Evolutionary conservation across 2,113 vertebrate species (phyloP).

Genomic region (Podarcis muralis): DNA sequence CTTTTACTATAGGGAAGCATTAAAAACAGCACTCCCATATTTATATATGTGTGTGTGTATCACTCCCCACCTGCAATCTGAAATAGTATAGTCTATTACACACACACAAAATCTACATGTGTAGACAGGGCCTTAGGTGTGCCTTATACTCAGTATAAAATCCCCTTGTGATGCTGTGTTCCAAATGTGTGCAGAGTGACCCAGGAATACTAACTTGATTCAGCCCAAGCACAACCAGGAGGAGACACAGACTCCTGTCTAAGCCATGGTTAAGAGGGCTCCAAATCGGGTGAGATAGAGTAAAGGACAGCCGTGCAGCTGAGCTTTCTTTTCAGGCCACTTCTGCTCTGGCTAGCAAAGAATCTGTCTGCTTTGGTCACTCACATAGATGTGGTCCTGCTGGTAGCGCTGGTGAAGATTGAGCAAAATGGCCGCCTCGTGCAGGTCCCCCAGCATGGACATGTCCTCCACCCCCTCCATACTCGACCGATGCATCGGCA

Average conservation of each 20-base stretch:
- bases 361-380: slow-evolving; percentile 18
- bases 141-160: not conserved
- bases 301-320: too few relatives aligned
- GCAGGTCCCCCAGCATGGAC: slow-evolving; percentile 86
- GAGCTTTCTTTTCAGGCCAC: not conserved
- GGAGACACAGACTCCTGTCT: not conserved
- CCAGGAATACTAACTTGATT: not conserved
- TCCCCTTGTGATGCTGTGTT: not conserved
- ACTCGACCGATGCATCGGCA: slow-evolving; percentile 85
- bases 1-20: not conserved
- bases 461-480: slow-evolving; percentile 88
- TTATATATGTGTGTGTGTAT: too few relatives aligned
- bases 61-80: not conserved
- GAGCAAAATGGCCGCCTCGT: slow-evolving; percentile 90
- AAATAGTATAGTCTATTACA: not conserved
- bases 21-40: not conserved
- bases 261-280: not conserved
- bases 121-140: too few relatives aligned
- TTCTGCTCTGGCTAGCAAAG: not conserved
- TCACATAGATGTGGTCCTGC: slow-evolving; percentile 87
- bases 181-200: not conserved
- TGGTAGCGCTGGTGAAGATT: slow-evolving; percentile 88
- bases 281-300: not conserved
- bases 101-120: not conserved
- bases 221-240: too few relatives aligned